Base-by-base conservation (phyloP, 2,888 invertebrate genomes). In the Luperina testacea region DNA sequence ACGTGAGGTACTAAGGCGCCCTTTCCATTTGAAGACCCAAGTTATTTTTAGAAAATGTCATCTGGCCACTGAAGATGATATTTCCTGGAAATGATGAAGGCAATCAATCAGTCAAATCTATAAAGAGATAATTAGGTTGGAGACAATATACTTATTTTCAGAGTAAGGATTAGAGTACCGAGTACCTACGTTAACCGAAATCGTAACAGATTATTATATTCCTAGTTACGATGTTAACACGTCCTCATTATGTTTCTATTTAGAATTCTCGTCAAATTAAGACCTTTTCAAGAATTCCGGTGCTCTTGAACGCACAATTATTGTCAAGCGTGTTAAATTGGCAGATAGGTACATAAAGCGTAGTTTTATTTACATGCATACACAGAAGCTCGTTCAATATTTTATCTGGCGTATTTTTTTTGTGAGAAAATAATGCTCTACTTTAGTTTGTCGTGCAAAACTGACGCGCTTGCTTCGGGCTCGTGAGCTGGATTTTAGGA, bases 31-130 rank as follows among this genome's bases (percentile, higher is more conserved):
- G 68, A 68, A 71, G 64, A 80, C 3, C 61, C 27, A 13, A 75
- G 64, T n/a, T 86, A 83, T 88, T 88, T 88, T 86, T 78, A 83
- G 81, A 13, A 59, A 73, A 75, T 70, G 69, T 83, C 78, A 81
- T 79, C 61, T 57, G 61, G 32, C 57, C 13, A 65, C 24, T 72
- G 72, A 71, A 45, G 38, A 76, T 73, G 59, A 82, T 78, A 72
- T 86, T 83, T 86, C 64, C 79, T 61, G 63, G 65, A 73, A 80
- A 74, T 78, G 8, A 78, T 69, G 67, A 65, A 64, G 20, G 75
- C n/a, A 68, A 83, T 80, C n/a, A 68, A 83, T 80, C 73, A 74
- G 71, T 85, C 53, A 74, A 45, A 74, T 72, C 38, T 76, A n/a
- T 76, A 78, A 48, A 20, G 27, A 85, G 71, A 61, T 85, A 82